Base-by-base conservation (phyloP, 2,888 invertebrate genomes). In the Cotesia congregata region DNA sequence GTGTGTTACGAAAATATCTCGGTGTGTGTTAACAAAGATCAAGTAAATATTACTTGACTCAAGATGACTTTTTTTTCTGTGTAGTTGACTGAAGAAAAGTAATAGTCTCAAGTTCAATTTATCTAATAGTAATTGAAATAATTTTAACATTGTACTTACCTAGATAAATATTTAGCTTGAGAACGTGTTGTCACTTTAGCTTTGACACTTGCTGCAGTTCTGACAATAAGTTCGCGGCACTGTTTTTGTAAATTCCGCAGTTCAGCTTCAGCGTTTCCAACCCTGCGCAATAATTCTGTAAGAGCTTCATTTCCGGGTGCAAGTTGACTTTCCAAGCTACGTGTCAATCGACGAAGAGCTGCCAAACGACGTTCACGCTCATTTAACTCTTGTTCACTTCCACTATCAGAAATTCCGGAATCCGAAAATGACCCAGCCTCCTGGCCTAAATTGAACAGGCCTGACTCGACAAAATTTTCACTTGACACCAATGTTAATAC, bases 351-450 rank as follows among this genome's bases (percentile, higher is more conserved):
- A 59, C 94, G 90, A 77, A 95, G 90, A 0, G 93, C 93, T n/a
- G 93, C 91, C 61, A 95, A 90, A 1, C 94, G 91, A 59, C 93
- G 91, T 80, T 94, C 94, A 60, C 95, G 91, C 76, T 94, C 93
- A 80, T 92, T 92, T 73, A 89, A 90, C 90, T 89, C 94, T 80
- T 94, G 94, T 90, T 91, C 92, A 85, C 92, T 94, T 84, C 94
- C 94, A 77, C 94, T 94, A 87, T 95, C 95, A 6, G 94, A 94
- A 83, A 95, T 94, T n/a, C 95, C 95, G 41, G 94, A 94, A 90
- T 95, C 94, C 0, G 94, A 94, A 78, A 94, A 90, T n/a, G 94
- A 94, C 79, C 94, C 94, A 83, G 93, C 92, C 75, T 90, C 91
- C 88, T 88, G 85, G 5, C 80, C 83, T 64, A 85, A 81, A 77